A percentile compares a stretch with the other conserved stretches of the same genome.
phyloP scores from a whole-genome alignment of 2,888 invertebrate genomes.

The Beris morrisii region DNA sequence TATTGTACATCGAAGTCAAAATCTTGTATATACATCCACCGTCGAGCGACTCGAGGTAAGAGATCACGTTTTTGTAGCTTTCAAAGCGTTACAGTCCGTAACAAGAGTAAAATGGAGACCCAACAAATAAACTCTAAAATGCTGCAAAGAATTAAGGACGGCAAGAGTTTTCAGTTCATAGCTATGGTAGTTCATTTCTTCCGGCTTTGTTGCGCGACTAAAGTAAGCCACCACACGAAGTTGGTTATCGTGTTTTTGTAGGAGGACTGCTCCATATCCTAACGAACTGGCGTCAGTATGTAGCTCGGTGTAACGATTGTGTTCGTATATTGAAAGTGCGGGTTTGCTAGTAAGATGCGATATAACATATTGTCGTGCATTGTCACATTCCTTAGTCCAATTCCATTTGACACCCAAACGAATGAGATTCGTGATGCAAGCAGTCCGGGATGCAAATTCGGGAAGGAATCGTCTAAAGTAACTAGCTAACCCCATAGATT shows the following conservation, averaged over 20 bases:
- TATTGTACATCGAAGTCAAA: too few relatives aligned
- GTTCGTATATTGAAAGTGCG: conserved; percentile 42
- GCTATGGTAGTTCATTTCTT: too few relatives aligned
- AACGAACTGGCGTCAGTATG: conserved; percentile 49
- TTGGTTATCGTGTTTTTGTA: too few relatives aligned
- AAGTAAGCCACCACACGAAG: too few relatives aligned
- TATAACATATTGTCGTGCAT: conserved; percentile 43
- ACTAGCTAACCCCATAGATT: conserved; percentile 16
- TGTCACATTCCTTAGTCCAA: conserved; percentile 39
- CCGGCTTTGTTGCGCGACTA: too few relatives aligned
- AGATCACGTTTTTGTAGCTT: background rate
- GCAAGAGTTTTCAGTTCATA: too few relatives aligned
- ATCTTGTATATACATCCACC: too few relatives aligned
- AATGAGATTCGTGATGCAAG: conserved; percentile 9
- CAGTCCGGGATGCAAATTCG: conserved; percentile 13
- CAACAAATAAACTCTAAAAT: conserved; percentile 17
- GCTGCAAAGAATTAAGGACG: too few relatives aligned
- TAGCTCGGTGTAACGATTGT: conserved; percentile 31
- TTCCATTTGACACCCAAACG: conserved; percentile 1
- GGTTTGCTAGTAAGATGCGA: conserved; percentile 41
- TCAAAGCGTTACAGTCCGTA: conserved; percentile 27
- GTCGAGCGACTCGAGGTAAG: too few relatives aligned
- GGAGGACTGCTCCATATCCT: too few relatives aligned
- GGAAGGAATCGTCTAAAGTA: conserved; percentile 18
- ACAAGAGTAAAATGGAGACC: too few relatives aligned